A percentile compares a stretch with the other conserved stretches of the same genome.
These are phyloP conservation scores for Apotomis turbidana DNA, from an alignment of 2,888 invertebrate species.

Conservation along the genomic window DNA sequence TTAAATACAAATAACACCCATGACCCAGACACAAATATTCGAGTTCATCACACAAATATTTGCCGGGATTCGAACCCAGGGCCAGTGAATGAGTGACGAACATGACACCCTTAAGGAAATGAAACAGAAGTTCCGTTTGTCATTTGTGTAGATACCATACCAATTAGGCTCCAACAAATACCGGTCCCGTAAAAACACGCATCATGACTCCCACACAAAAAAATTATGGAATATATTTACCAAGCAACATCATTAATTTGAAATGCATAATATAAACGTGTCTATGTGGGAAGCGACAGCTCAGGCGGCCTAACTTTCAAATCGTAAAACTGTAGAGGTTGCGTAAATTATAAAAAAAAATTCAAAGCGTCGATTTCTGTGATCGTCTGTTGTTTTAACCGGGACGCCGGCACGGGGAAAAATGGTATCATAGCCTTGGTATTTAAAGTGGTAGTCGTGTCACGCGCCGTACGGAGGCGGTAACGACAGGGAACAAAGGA, in stretches of 20 bases:
- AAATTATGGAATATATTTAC: slow-evolving; percentile 20
- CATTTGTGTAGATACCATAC: slow-evolving; percentile 13
- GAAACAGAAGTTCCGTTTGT: slow-evolving; percentile 22
- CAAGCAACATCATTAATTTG: slow-evolving; percentile 32
- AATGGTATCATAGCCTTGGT: slow-evolving; percentile 26
- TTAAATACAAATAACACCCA: no score
- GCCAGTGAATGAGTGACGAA: not conserved
- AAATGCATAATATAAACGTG: slow-evolving; percentile 20
- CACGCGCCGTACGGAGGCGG: slow-evolving; percentile 42
- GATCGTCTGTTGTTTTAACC: not conserved
- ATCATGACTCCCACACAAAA: slow-evolving; percentile 29
- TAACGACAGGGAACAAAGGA: slow-evolving; percentile 51
- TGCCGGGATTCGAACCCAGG: no score
- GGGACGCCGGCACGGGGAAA: slow-evolving; percentile 14
- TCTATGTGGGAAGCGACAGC: slow-evolving; percentile 21
- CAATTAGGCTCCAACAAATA: slow-evolving; percentile 18
- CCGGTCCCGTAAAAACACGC: slow-evolving; percentile 27
- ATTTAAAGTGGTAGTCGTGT: slow-evolving; percentile 24
- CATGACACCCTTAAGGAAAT: not conserved
- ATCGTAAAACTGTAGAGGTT: not conserved
- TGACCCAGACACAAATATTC: no score
- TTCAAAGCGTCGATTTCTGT: not conserved
- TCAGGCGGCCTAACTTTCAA: slow-evolving; percentile 19
- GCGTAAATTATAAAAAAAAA: slow-evolving; percentile 8
- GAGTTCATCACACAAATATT: no score